Evolutionary conservation across 2,888 invertebrate genomes (phyloP), one percentile per base, ranked within the genome.

Genomic region (Atethmia centrago): DNA sequence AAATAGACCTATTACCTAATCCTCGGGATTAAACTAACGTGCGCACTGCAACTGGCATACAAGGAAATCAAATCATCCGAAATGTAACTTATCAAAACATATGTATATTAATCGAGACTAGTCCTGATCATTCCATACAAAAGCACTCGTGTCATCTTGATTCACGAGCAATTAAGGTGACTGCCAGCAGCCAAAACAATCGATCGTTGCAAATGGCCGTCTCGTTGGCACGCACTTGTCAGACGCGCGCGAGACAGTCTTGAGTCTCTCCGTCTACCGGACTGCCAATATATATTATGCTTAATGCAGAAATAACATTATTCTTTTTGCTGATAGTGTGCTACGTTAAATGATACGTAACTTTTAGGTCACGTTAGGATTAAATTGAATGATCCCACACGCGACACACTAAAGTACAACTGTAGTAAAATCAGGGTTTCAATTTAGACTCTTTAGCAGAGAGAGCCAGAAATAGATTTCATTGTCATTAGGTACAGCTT

Each of bases 151-250:
- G 94, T 93, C 94, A 92, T 92, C 94, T 94, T 95, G 94, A 96
- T 95, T 94, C 93, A 91, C 88, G 91, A 93, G 93, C 96, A 96
- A 96, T 96, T 96, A 96, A 95, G 95, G 94, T 92, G 95, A 90
- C 93, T 93, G 87, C 92, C 89, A 91, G 93, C 95, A 96, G 96
- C 96, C 96, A 94, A 95, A 96, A 95, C 96, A 96, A 96, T 96
- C 96, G 94, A 96, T 96, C 95, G 93, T 87, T 92, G 89, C 93
- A 94, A 95, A 94, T 95, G 95, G 93, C 87, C 92, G 92, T 90
- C 92, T 92, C 90, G 92, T 90, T 90, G 90, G 87, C 88, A 90
- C 90, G 87, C 90, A 86, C 84, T 85, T 81, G 87, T 83, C 89
- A 89, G 88, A 89, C 88, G 84, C 71, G 80, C 83, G 84, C 85